Evolutionary conservation across 2,797 vertebrate genomes (phyloP).

Genomic region (Staurois parvus): DNA sequence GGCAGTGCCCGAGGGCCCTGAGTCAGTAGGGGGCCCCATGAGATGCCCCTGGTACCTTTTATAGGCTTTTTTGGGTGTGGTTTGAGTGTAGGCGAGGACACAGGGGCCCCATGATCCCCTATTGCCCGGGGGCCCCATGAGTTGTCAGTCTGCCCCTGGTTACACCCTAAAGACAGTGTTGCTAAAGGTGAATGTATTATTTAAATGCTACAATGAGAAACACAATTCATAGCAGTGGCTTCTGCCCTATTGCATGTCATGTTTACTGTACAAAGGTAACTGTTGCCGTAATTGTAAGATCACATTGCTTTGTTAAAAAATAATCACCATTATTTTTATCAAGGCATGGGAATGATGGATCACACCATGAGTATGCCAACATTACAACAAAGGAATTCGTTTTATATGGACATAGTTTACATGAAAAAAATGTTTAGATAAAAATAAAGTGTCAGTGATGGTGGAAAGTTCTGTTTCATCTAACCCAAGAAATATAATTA

Average conservation of each 20-base stretch:
- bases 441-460: slow-evolving; percentile 1
- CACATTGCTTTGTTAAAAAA: neutral
- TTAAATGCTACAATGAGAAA: no score
- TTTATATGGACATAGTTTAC: slow-evolving; percentile 1
- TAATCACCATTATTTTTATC: neutral
- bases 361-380: slow-evolving; percentile 10
- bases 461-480: slow-evolving; percentile 6
- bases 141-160: no score
- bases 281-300: neutral
- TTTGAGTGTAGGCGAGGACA: no score
- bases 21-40: no score
- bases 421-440: slow-evolving; percentile 35
- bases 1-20: no score
- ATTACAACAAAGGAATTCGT: slow-evolving; percentile 18
- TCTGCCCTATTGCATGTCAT: neutral
- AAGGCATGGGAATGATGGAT: neutral
- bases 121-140: no score
- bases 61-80: no score
- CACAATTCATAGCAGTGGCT: neutral
- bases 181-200: no score
- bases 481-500: slow-evolving; percentile 10
- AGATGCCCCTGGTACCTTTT: no score
- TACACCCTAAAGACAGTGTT: no score
- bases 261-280: neutral
- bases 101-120: no score